Conservation (phyloP, 30 jellyfish, hydroid and myxozoan genomes). For the Chrysaora quinquecirrha region DNA sequence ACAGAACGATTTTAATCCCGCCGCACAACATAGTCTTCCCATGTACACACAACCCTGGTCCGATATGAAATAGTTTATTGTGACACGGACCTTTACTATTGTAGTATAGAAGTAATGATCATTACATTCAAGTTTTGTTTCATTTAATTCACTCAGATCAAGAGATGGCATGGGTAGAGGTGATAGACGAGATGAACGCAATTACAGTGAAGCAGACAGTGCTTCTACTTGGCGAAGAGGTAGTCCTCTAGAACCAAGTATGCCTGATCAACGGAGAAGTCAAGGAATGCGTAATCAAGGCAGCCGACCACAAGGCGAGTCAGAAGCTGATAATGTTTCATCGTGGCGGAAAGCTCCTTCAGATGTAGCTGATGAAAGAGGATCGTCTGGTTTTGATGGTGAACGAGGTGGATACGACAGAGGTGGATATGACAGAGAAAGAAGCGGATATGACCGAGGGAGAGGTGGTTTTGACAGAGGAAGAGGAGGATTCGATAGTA, state of each 20-base stretch:
- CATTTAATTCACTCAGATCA: too few species aligned
- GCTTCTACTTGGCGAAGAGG: constrained; percentile 67
- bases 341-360: constrained; percentile 60
- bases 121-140: too few species aligned
- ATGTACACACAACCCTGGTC: too few species aligned
- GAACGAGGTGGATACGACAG: constrained; percentile 41
- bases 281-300: constrained; percentile 34
- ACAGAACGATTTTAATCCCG: too few species aligned
- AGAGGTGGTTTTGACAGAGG: constrained; percentile 43
- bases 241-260: constrained; percentile 22
- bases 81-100: too few species aligned
- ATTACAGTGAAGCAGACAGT: constrained; percentile 52
- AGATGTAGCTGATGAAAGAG: constrained; percentile 44
- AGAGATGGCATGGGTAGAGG: constrained; percentile 37
- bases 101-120: too few species aligned
- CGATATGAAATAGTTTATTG: too few species aligned
- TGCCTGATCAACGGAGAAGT: constrained; percentile 45
- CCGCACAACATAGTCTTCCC: too few species aligned
- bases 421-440: constrained; percentile 52
- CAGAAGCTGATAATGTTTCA: constrained; percentile 58
- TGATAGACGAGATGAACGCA: constrained; percentile 40
- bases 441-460: constrained; percentile 17
- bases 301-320: constrained; percentile 63
- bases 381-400: constrained; percentile 47
- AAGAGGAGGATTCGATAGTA: constrained; percentile 58